A percentile compares a stretch with the other conserved stretches of the same genome.
Evolutionary conservation across 1,140 invertebrate species (phyloP).

Genomic region (Aphelinus certus): DNA sequence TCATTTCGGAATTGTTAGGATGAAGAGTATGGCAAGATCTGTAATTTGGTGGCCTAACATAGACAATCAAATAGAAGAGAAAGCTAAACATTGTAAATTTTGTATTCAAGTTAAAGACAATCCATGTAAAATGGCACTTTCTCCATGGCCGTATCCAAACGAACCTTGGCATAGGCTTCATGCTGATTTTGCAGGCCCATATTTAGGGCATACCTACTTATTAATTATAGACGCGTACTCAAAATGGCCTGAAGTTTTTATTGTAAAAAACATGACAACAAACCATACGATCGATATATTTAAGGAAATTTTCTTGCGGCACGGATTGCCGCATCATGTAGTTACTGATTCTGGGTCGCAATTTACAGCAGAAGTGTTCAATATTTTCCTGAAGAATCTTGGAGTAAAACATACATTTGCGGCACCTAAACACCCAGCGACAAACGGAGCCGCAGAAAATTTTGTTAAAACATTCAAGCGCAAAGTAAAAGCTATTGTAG

Average conservation of each 20-base stretch:
- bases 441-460: constrained; percentile 53
- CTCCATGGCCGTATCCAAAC: background rate
- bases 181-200: background rate
- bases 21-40: constrained; percentile 27
- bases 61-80: background rate
- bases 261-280: constrained; percentile 24
- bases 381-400: constrained; percentile 44
- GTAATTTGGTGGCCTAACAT: constrained; percentile 8
- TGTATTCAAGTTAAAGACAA: background rate
- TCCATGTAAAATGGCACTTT: background rate
- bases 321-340: constrained; percentile 44
- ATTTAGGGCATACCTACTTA: background rate
- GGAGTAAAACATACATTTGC: constrained; percentile 43
- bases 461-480: constrained; percentile 39
- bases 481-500: constrained; percentile 32
- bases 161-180: constrained; percentile 2
- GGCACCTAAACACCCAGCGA: constrained; percentile 48
- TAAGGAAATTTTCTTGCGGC: constrained; percentile 45
- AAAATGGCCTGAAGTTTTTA: constrained; percentile 1
- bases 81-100: background rate
- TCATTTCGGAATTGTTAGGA: constrained; percentile 32
- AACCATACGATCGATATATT: constrained; percentile 42
- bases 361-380: constrained; percentile 44
- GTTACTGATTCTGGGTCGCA: constrained; percentile 45
- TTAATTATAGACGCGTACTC: constrained; percentile 7